Conservation (phyloP, 2,888 invertebrate species). For the Drosophila pegasa region DNA sequence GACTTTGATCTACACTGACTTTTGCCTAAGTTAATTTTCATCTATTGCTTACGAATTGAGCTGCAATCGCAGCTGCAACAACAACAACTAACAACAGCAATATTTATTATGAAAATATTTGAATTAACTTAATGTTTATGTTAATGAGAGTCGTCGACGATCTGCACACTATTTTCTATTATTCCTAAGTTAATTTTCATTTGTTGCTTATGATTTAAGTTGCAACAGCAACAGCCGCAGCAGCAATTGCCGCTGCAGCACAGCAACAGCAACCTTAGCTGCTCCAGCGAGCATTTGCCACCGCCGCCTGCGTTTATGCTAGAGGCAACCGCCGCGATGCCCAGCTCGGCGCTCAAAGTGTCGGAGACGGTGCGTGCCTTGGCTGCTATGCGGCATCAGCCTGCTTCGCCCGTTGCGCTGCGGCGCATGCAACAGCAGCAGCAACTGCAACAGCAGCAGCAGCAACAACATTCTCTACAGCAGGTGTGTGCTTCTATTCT, state of each 20-base stretch:
- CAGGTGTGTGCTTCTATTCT: slow-evolving; percentile 81
- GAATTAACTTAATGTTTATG: not conserved
- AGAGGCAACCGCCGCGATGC: slow-evolving; percentile 71
- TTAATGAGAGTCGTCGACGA: not conserved
- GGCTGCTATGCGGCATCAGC: slow-evolving; percentile 93
- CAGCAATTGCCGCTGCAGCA: slow-evolving; percentile 40
- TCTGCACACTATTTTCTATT: slow-evolving; percentile 20
- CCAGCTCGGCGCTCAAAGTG: slow-evolving; percentile 87
- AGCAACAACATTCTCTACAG: slow-evolving; percentile 63
- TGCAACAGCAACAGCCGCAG: slow-evolving; percentile 42
- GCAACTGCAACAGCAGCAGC: slow-evolving; percentile 50
- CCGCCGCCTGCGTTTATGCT: slow-evolving; percentile 85
- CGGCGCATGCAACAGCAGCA: slow-evolving; percentile 85
- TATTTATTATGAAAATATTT: not conserved
- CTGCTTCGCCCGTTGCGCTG: slow-evolving; percentile 92
- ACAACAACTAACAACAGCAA: not conserved
- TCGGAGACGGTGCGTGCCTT: slow-evolving; percentile 94
- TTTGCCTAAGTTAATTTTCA: not conserved
- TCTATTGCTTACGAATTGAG: not conserved
- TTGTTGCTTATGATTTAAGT: slow-evolving; percentile 64
- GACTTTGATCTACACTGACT: not conserved
- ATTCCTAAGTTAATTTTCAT: slow-evolving; percentile 44
- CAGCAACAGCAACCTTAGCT: slow-evolving; percentile 45
- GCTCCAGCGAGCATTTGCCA: slow-evolving; percentile 84
- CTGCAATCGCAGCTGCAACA: not conserved